These are phyloP conservation scores for Crotalus viridis DNA, from an alignment of 2,113 vertebrate species.

Conservation along the genomic window DNA sequence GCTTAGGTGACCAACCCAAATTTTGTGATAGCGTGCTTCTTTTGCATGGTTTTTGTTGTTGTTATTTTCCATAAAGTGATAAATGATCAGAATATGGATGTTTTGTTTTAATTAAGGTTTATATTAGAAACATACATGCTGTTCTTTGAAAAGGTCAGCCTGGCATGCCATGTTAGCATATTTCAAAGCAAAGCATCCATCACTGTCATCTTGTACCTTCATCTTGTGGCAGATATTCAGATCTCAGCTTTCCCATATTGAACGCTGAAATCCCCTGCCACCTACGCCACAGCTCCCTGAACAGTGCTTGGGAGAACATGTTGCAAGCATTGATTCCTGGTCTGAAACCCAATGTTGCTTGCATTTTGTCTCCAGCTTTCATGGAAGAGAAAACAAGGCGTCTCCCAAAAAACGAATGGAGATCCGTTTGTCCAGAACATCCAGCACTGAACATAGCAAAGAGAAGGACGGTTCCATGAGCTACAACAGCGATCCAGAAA, in stretches of 20 bases:
- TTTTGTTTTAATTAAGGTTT: constrained; percentile 28
- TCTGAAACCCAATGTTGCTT: constrained; percentile 24
- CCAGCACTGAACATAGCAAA: constrained; percentile 80
- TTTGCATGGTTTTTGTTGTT: not conserved
- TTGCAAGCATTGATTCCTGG: not conserved
- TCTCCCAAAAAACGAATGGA: constrained; percentile 88
- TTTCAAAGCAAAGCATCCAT: constrained; percentile 18
- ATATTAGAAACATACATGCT: not conserved
- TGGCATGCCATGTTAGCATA: not conserved
- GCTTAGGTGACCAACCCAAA: not conserved
- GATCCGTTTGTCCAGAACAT: constrained; percentile 77
- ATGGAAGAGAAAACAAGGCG: constrained; percentile 80
- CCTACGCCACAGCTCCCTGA: not conserved
- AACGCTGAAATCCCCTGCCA: not conserved
- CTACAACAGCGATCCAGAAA: constrained; percentile 67
- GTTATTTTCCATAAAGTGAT: not conserved
- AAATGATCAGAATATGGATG: constrained; percentile 13
- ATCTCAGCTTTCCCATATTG: not conserved
- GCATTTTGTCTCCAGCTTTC: constrained; percentile 76
- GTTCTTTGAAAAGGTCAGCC: constrained; percentile 16
- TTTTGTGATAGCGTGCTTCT: not conserved
- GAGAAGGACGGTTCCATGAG: constrained; percentile 66
- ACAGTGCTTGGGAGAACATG: fast-evolving
- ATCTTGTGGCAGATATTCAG: constrained; percentile 11
- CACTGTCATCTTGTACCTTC: not conserved